Base-by-base conservation (phyloP, 2,797 vertebrate species). In the Trachops cirrhosus region DNA sequence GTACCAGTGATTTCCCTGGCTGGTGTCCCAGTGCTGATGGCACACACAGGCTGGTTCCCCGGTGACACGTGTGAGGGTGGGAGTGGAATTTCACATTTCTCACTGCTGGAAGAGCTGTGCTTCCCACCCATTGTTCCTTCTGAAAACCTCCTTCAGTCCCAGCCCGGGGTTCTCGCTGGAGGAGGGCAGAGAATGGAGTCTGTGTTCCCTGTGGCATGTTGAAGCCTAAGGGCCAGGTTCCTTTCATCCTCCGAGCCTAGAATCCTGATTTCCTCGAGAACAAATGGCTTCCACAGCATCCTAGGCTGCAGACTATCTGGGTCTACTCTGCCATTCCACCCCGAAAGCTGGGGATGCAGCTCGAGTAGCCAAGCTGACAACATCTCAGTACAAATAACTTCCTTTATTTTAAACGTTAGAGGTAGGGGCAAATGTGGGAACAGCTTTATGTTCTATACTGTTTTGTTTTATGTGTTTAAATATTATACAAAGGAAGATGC, bases 221-320 rank as follows among this genome's bases (percentile, higher is more conserved):
- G 88, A 54, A 71, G 62, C 48, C 86, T 93, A 79, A 32, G 83
- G 78, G n/a, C 90, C 88, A 94, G 78, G 39, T 88, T 86, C 70
- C 82, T 94, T 96, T 84, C 57, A 93, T 93, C 86, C 82, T 48
- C 71, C 32, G 92, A 93, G 32, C 93, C 95, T 86, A 88, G 93
- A 87, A 75, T 46, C 48, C 82, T 59, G 59, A 77, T 91, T 91
- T 93, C 57, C 79, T 89, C 79, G 57, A 79, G 83, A 91, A 73
- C 74, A 89, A 78, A 80, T 84, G 71, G 82, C 34, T 91, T 86
- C 85, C 39, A 6, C 19, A 32, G 77, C 78, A 19, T 75, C 71
- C 85, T 67, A 18, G 46, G 48, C 75, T 87, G 24, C 80, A 64
- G 46, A n/a, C 24, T 41, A 12, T 74, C 77, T 77, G 46, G 21